Percentiles rank a stretch among this genome's conserved stretches.
Conservation (phyloP, 2,888 invertebrate genomes). For the Mylabris sibirica region DNA sequence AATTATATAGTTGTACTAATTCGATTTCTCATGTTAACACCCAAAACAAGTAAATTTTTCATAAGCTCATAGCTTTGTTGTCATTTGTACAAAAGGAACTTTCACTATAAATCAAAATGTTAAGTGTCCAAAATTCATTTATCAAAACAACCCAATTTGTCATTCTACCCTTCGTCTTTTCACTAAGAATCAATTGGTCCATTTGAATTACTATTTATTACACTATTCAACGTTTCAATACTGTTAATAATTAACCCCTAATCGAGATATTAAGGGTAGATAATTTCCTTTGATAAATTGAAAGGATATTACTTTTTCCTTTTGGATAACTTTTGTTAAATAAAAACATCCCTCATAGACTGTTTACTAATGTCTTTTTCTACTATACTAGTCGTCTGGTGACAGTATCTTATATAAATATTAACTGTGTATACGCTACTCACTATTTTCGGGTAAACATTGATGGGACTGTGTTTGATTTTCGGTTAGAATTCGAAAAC, state of each 20-base stretch:
- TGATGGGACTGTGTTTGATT: background rate
- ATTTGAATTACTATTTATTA: background rate
- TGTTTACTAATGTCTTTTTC: background rate
- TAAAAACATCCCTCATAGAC: background rate
- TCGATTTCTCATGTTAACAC: background rate
- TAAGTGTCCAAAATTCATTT: background rate
- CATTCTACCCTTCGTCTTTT: background rate
- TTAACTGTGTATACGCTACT: background rate
- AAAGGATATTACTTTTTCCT: background rate
- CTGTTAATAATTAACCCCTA: background rate
- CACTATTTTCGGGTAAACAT: background rate
- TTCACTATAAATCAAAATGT: conserved; percentile 2
- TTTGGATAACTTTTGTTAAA: background rate
- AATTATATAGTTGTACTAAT: background rate
- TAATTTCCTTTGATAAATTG: background rate
- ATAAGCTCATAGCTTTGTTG: background rate
- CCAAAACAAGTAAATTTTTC: background rate
- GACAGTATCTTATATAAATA: background rate
- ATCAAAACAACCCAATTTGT: conserved; percentile 7
- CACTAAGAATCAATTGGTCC: conserved; percentile 1
- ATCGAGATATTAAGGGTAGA: background rate
- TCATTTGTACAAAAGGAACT: background rate
- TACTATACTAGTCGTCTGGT: background rate
- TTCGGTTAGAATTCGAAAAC: background rate
- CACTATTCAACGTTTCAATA: background rate